Percentiles rank a stretch among this genome's conserved stretches.
Conservation (phyloP, 2,888 invertebrate species). For the Hyles lineata region DNA sequence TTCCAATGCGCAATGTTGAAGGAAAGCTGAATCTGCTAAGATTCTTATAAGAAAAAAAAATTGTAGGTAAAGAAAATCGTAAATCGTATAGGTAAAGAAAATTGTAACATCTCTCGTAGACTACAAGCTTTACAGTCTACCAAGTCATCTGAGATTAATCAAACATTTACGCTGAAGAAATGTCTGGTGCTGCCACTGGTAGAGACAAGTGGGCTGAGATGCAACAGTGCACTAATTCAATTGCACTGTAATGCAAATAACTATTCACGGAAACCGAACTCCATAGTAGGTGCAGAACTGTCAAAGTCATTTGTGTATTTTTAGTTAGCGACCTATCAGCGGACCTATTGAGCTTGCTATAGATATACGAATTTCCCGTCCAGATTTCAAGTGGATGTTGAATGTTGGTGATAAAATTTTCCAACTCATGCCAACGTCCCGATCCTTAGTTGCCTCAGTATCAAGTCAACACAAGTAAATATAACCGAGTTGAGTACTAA, state of each 20-base stretch:
- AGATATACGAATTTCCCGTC: background rate
- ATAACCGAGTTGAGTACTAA: too few relatives aligned
- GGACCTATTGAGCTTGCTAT: background rate
- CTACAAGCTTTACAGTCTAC: background rate
- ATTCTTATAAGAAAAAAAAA: background rate
- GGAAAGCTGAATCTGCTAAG: background rate
- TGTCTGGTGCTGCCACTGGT: background rate
- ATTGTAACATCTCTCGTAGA: background rate
- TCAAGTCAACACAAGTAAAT: too few relatives aligned
- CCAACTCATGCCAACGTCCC: background rate
- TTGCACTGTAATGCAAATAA: background rate
- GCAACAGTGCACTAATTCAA: background rate
- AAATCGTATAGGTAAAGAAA: background rate
- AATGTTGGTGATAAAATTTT: background rate
- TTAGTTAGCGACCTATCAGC: background rate
- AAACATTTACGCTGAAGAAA: background rate
- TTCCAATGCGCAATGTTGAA: background rate
- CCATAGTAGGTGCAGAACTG: background rate
- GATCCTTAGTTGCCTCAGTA: background rate
- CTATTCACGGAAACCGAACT: constrained; percentile 1
- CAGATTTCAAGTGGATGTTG: background rate
- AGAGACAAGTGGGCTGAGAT: background rate
- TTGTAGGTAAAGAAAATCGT: background rate
- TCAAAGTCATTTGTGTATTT: background rate
- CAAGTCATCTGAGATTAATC: background rate